Percentiles rank a stretch among this genome's conserved stretches.
Conservation (phyloP, 2,113 vertebrate species). For the Aspidoscelis tigris region DNA sequence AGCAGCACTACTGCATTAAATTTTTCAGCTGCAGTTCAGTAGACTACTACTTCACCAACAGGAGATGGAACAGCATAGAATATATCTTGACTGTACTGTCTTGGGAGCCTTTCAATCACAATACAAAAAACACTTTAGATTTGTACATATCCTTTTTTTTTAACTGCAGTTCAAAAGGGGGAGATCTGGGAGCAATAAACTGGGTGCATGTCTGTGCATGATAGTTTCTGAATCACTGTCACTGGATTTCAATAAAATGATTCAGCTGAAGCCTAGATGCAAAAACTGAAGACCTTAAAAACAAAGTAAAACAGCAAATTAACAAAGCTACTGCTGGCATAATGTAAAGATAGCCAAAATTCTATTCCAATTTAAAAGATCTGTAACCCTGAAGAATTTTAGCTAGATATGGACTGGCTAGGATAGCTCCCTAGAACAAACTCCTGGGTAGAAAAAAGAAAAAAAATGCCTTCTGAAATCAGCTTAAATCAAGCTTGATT, state of each 20-base stretch:
- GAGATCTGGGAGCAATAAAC: neutral
- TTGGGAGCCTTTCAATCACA: neutral
- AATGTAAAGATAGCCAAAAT: neutral
- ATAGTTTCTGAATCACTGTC: neutral
- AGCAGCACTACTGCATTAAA: neutral
- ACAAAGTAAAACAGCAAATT: neutral
- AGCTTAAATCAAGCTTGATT: conserved; percentile 5
- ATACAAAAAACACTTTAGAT: too few species aligned
- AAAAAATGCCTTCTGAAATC: neutral
- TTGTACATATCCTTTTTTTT: neutral
- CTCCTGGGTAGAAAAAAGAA: neutral
- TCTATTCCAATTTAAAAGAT: conserved; percentile 10
- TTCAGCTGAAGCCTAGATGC: neutral
- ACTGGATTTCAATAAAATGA: neutral
- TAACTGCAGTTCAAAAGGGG: neutral
- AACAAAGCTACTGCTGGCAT: conserved; percentile 9
- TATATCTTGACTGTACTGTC: neutral
- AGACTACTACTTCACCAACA: neutral
- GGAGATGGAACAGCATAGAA: too few species aligned
- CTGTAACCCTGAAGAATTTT: neutral
- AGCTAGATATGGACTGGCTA: neutral
- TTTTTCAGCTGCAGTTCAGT: neutral
- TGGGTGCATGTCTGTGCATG: conserved; percentile 2
- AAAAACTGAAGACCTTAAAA: neutral
- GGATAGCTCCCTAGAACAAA: neutral